A percentile compares a stretch with the other conserved stretches of the same genome.
Evolutionary conservation across 2,113 vertebrate species (phyloP).

Genomic region (Urocitellus parryii): DNA sequence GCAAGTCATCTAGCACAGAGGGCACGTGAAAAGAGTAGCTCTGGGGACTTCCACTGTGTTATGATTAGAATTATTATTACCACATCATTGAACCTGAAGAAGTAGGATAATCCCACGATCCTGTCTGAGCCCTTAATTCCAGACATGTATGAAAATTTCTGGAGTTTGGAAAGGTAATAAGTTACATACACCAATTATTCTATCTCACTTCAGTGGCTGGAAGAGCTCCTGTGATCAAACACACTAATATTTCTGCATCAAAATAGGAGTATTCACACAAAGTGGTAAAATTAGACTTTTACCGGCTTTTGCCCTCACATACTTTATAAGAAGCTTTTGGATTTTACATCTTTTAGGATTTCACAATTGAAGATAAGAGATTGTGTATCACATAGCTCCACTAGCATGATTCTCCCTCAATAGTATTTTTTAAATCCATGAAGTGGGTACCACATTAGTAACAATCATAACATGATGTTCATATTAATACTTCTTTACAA

Average conservation of each 20-base stretch:
- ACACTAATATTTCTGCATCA: not conserved
- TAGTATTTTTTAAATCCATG: not conserved
- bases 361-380: not conserved
- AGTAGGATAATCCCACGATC: not conserved
- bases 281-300: not conserved
- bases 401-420: not conserved
- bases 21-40: not conserved
- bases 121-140: not conserved
- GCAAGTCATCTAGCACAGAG: not conserved
- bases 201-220: not conserved
- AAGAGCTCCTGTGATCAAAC: not conserved
- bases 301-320: not conserved
- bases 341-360: not conserved
- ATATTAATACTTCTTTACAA: conserved; percentile 1
- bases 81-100: not conserved
- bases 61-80: not conserved
- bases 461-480: not conserved
- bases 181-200: not conserved
- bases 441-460: not conserved
- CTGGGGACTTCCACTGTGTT: not conserved
- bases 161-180: not conserved
- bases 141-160: not conserved
- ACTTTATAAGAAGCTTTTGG: not conserved
- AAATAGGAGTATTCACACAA: not conserved
- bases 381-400: not conserved